Base-by-base conservation (phyloP, 1,140 invertebrate species). In the Lordiphosa stackelbergi region DNA sequence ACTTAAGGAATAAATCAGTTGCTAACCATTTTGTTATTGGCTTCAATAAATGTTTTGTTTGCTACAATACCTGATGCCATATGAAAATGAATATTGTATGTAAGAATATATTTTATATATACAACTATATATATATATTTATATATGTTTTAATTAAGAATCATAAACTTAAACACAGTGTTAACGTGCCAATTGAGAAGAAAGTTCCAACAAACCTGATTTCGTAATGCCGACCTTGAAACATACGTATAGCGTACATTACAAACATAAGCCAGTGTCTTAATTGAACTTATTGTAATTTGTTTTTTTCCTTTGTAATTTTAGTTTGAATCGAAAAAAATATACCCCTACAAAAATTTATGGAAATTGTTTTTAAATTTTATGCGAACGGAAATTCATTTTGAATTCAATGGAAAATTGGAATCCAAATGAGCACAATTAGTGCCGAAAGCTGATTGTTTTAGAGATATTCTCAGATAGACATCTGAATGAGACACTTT, bases 61-160 rank as follows among this genome's bases (percentile, higher is more conserved):
- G 73, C 73, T 78, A 81, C 75, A 73, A 78, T 81, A 78, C 74
- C 74, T 78, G 74, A 78, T 55, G 62, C 51, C 42, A 38, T 49
- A 53, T 69, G 28, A 31, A 31, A 31, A 57, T 58, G 56, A 68
- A 37, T 46, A 53, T 43, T 55, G 66, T 52, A 60, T 57, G 70
- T 78, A 65, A 53, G 63, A 53, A 68, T 68, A 75, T 66, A 69
- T 69, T 69, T 69, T 69, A 74, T 73, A 73, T 49, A 57, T 62
- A 53, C 11, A 64, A 60, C n/a, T n/a, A n/a, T n/a, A 68, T 69
- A 74, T 73, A 73, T 49, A 57, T 66, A 53, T 13, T 58, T 65
- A 68, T 68, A 68, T 65, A 65, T 69, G 61, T 81, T 79, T 79
- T 79, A 71, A 71, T 81, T 79, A 79, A 75, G 75, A 79, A 79